Conservation (phyloP, 2,113 vertebrate genomes). For the Menura novaehollandiae region DNA sequence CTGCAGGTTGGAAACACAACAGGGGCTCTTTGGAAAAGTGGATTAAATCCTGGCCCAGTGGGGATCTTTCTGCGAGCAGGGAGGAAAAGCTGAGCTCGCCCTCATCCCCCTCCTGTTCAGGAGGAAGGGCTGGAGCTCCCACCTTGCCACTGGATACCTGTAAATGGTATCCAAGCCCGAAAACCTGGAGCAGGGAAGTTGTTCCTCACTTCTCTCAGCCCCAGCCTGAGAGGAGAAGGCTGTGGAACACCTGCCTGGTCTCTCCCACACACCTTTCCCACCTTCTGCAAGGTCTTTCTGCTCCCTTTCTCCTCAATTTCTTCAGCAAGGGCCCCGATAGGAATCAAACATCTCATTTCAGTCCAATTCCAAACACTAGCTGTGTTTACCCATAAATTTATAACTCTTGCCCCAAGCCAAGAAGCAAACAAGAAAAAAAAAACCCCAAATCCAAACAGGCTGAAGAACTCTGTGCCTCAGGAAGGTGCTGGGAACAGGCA, state of each 20-base stretch:
- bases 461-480: not conserved
- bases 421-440: not conserved
- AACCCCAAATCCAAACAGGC: not conserved
- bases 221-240: not conserved
- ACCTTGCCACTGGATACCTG: not conserved
- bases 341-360: not conserved
- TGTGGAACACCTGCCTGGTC: not conserved
- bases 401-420: not conserved
- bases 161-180: fast-evolving
- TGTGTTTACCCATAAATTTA: not conserved
- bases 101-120: not conserved
- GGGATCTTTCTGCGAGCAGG: not conserved
- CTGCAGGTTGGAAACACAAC: not conserved
- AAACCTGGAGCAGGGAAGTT: not conserved
- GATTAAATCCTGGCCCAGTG: not conserved
- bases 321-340: not conserved
- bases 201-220: not conserved
- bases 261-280: not conserved
- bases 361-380: not conserved
- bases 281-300: not conserved
- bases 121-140: not conserved
- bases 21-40: not conserved
- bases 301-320: not conserved
- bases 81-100: not conserved
- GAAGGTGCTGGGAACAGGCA: not conserved